phyloP scores from a whole-genome alignment of 2,797 vertebrate species.

The Phrynocephalus guinanensis region DNA sequence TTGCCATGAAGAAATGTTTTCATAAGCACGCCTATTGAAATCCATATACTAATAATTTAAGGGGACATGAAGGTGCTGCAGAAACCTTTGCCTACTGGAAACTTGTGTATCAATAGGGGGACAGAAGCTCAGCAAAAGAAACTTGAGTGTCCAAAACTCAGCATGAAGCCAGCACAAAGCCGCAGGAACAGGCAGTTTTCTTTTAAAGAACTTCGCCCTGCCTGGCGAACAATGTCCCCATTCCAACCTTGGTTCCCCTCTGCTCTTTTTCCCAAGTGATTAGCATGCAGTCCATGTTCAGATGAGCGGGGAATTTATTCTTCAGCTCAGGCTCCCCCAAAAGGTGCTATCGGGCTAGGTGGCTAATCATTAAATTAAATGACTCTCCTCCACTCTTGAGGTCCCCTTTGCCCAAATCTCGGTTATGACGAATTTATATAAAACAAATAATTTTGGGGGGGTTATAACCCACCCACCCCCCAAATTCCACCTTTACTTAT shows the following conservation, averaged over 20 bases:
- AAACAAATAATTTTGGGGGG: constrained; percentile 80
- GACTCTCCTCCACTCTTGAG: constrained; percentile 75
- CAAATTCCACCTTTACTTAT: constrained; percentile 42
- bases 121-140: constrained; percentile 66
- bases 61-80: constrained; percentile 44
- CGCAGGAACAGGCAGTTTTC: constrained; percentile 69
- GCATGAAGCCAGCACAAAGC: constrained; percentile 74
- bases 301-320: constrained; percentile 73
- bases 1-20: not conserved
- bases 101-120: constrained; percentile 49
- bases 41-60: constrained; percentile 47
- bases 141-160: constrained; percentile 74
- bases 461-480: constrained; percentile 40
- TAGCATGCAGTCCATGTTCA: constrained; percentile 74
- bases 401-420: constrained; percentile 65
- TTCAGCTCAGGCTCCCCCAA: constrained; percentile 66
- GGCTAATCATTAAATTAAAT: constrained; percentile 83
- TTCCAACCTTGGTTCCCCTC: constrained; percentile 62
- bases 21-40: constrained; percentile 54
- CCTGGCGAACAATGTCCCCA: constrained; percentile 75
- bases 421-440: constrained; percentile 76
- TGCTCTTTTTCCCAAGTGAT: constrained; percentile 75
- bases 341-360: constrained; percentile 78
- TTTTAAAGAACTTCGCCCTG: constrained; percentile 70
- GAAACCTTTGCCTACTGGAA: constrained; percentile 55